Percentiles rank a stretch among this genome's conserved stretches.
Conservation (phyloP, 1,140 invertebrate species). For the Apolygus lucorum region DNA sequence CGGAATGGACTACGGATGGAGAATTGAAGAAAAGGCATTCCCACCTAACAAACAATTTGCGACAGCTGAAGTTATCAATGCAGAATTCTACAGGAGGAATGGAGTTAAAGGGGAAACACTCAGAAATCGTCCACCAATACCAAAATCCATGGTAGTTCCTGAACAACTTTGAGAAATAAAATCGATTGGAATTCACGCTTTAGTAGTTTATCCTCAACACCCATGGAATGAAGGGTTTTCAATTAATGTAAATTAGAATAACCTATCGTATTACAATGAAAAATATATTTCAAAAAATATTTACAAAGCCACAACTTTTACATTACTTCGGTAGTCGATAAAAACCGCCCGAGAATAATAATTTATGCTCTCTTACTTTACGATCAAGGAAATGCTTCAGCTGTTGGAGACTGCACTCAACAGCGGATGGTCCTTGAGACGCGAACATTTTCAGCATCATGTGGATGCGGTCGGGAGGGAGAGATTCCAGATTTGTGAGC, state of each 20-base stretch:
- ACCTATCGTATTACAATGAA: too few relatives aligned
- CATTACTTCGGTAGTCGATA: slow-evolving; percentile 71
- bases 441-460: slow-evolving; percentile 97
- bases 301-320: background rate
- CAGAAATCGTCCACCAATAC: background rate
- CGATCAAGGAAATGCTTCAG: slow-evolving; percentile 81
- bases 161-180: slow-evolving; percentile 7
- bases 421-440: slow-evolving; percentile 67
- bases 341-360: slow-evolving; percentile 73
- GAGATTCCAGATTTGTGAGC: slow-evolving; percentile 88
- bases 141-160: background rate
- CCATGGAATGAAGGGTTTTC: too few relatives aligned
- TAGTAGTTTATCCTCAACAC: too few relatives aligned
- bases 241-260: too few relatives aligned
- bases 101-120: slow-evolving; percentile 1
- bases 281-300: too few relatives aligned
- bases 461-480: slow-evolving; percentile 88
- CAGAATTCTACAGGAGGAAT: background rate
- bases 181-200: too few relatives aligned
- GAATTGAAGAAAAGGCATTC: background rate
- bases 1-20: slow-evolving; percentile 7
- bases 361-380: slow-evolving; percentile 82
- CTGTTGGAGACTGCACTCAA: slow-evolving; percentile 81
- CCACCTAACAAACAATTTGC: background rate
- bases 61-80: background rate